Evolutionary conservation across 37 sponge, comb jelly and placozoan genomes (phyloP).

Genomic region (Halichondria panicea): DNA sequence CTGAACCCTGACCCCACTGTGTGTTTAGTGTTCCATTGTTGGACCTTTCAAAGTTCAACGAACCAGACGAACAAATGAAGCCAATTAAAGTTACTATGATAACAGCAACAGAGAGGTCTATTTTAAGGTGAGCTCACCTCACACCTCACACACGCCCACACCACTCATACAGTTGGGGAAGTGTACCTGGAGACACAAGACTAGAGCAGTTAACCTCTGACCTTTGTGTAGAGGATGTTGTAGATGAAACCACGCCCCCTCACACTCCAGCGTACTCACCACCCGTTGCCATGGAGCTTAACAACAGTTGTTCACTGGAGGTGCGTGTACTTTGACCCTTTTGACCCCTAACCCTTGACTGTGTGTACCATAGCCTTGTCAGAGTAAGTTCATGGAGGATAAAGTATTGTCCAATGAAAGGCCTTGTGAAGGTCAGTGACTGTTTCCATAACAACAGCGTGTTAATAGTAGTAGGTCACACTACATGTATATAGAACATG

Average conservation of each 20-base stretch:
- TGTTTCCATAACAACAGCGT: background rate
- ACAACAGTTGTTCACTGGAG: no score
- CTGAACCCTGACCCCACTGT: no score
- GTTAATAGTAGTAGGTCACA: background rate
- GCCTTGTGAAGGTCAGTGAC: background rate
- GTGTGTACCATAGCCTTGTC: conserved; percentile 3
- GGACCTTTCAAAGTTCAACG: conserved; percentile 54
- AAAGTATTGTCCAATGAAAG: conserved; percentile 34
- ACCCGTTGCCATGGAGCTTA: no score
- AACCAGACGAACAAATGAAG: conserved; percentile 47
- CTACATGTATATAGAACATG: background rate
- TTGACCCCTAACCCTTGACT: no score
- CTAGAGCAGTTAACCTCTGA: no score
- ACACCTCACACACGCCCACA: background rate
- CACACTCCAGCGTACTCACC: background rate
- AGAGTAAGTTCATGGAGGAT: conserved; percentile 13
- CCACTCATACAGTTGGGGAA: background rate
- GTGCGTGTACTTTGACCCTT: no score
- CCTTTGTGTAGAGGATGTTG: background rate
- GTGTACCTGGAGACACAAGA: background rate
- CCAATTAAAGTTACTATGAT: conserved; percentile 26
- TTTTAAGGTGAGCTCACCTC: background rate
- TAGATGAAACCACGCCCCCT: background rate
- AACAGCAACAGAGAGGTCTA: background rate
- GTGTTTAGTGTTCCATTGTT: conserved; percentile 17